These are phyloP conservation scores for Hiodon tergisus DNA, from an alignment of 2,113 vertebrate species.

Conservation along the genomic window DNA sequence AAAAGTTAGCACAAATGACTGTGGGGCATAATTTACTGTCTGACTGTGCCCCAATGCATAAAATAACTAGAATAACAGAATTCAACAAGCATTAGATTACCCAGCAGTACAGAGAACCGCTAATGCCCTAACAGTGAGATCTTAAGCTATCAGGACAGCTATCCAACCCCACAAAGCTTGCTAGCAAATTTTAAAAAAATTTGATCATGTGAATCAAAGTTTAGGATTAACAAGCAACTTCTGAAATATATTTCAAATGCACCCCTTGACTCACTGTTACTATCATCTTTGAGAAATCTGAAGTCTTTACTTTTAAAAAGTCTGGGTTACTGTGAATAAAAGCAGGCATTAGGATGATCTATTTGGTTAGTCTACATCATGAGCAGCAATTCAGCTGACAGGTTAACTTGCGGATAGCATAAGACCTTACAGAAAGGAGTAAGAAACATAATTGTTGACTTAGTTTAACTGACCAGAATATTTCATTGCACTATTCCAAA, in stretches of 20 bases:
- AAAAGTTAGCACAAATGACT: not conserved
- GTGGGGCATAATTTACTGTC: not conserved
- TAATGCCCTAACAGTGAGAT: not conserved
- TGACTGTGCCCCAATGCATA: not conserved
- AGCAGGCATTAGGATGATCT: no score
- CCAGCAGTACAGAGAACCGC: not conserved
- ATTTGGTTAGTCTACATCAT: not conserved
- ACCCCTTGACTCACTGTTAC: not conserved
- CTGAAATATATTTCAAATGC: not conserved
- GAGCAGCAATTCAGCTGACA: not conserved
- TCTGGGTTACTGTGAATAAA: no score
- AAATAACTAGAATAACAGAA: not conserved
- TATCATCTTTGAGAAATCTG: not conserved
- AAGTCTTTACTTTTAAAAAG: not conserved
- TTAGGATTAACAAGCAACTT: not conserved
- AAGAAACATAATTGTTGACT: not conserved
- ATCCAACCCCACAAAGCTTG: no score
- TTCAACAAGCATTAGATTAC: slow-evolving; percentile 6
- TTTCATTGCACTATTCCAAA: not conserved
- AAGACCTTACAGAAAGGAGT: not conserved
- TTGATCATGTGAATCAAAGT: not conserved
- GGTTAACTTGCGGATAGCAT: not conserved
- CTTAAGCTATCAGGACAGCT: not conserved
- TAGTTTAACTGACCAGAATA: not conserved
- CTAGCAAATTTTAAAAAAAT: no score